Evolutionary conservation across 37 sponge, comb jelly and placozoan genomes (phyloP), one percentile per base, ranked within the genome.

Genomic region (Agelas oroides): DNA sequence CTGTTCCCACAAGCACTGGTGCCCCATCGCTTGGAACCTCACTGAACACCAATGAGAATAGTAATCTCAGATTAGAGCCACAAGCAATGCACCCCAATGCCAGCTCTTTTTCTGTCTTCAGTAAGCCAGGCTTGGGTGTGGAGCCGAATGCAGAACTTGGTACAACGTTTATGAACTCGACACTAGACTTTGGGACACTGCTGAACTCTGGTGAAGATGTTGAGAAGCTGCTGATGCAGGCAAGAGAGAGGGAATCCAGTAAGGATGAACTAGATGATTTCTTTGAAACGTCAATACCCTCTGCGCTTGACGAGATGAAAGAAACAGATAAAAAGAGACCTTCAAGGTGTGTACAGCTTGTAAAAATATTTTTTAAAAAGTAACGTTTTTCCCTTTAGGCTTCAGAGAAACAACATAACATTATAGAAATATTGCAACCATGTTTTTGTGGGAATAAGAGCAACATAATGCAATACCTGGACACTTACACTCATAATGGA

Each of bases 81-180:
- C 6, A 46, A 46, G 46, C 46, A 8, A 46, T 12, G 8, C 46
- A 3, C 8, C 46, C 46, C 46, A 46, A 8, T 46, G 46, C 46
- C 46, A 46, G 46, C 46, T 8, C 46, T 46, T 8, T 18, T 28
- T 11, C 35, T 71, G 73, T 6, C 40, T 3, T 71, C 53, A 25
- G 12, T 28, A 20, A 46, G 27, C 73, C 53, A 28, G 53, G 23
- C n/a, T 19, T 40, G 2, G 15, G 53, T 14, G 23, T 35, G 16
- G n/a, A n/a, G n/a, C n/a, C n/a, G n/a, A n/a, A 41, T 19, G 73
- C 73, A 38, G 73, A 71, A 25, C 53, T 71, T 46, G 73, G 73
- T 1, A 46, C 31, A 23, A 35, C 70, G 15, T 64, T 27, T 12
- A 27, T 5, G 19, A 46, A 71, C 53, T 46, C 46, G 21, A 28